These are phyloP conservation scores for Cerceris ruficornis DNA, from an alignment of 2,888 invertebrate genomes.

Conservation along the genomic window DNA sequence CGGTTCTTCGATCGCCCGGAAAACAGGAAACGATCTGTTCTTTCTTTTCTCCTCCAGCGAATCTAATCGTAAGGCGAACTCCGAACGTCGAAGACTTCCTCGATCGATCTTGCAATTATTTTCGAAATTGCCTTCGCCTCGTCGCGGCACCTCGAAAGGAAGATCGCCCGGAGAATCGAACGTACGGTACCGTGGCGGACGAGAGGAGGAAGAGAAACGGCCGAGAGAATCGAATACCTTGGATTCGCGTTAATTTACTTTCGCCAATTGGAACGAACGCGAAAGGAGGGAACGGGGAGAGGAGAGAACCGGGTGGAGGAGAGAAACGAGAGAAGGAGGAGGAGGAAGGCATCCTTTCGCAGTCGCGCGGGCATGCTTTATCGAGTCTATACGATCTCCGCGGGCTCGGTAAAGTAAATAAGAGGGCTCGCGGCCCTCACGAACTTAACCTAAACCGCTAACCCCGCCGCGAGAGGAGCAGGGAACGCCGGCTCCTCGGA, in stretches of 20 bases:
- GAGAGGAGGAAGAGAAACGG: constrained; percentile 6
- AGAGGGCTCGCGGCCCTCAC: constrained; percentile 71
- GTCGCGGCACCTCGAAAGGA: no score
- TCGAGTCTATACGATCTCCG: constrained; percentile 70
- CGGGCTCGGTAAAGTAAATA: constrained; percentile 73
- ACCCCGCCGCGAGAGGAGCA: constrained; percentile 50
- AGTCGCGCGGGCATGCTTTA: constrained; percentile 63
- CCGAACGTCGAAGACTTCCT: no score
- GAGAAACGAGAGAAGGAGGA: constrained; percentile 5
- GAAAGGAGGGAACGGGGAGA: background rate
- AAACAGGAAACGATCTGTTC: no score
- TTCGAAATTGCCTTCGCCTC: no score
- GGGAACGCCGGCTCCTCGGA: constrained; percentile 16
- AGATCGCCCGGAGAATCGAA: no score
- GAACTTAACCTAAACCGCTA: constrained; percentile 74
- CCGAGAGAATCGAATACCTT: constrained; percentile 50
- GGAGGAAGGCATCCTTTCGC: constrained; percentile 50
- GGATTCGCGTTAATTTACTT: constrained; percentile 67
- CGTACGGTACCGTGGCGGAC: background rate
- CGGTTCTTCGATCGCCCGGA: constrained; percentile 9
- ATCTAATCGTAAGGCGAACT: no score
- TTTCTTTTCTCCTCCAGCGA: no score
- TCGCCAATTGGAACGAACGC: constrained; percentile 45
- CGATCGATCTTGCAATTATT: no score
- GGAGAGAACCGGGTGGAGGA: background rate